Evolutionary conservation across 2,113 vertebrate species (phyloP), one percentile per base, ranked within the genome.

Genomic region (Anguilla japonica): DNA sequence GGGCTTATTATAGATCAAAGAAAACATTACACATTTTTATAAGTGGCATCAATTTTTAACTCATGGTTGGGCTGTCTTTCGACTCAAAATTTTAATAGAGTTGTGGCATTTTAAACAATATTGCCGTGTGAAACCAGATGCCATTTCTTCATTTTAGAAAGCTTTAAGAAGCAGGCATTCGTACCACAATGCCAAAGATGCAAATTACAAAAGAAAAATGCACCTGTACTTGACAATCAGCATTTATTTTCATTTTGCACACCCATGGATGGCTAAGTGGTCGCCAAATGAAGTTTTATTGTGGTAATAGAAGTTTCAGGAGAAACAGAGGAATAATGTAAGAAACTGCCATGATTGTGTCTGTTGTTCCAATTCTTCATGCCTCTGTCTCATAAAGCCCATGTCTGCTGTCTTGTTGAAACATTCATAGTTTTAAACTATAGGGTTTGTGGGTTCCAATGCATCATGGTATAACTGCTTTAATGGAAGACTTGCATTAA

Each of bases 201-300:
- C 41, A 41, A 83, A 89, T 88, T 89, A 88, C 39, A 83, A 83
- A 82, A 89, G 57, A 82, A 83, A 57, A 78, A 84, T 84, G 86
- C 83, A 88, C 86, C 79, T 87, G 83, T 83, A 87, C 88, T 83
- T 88, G 26, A 26, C 43, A 80, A 34, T 71, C 34, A 82, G 87
- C 71, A 34, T 75, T 75, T 2, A 75, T 75, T 75, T 75, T 75
- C 71, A 13, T 75, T 75, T 34, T 9, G 26, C 26, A 29, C n/a
- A 34, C 5, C 26, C 71, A 34, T 34, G n/a, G 16, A 75, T 34
- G n/a, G 26, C n/a, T 29, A 75, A 75, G n/a, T 75, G n/a, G n/a
- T 75, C 6, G 63, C 1, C 26, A n/a, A 71, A 71, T 71, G 20
- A 75, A 75, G n/a, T 34, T n/a, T 75, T 75, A 75, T 75, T 34